These are phyloP conservation scores for Phoebastria nigripes DNA, from an alignment of 2,797 vertebrate species.

Conservation along the genomic window DNA sequence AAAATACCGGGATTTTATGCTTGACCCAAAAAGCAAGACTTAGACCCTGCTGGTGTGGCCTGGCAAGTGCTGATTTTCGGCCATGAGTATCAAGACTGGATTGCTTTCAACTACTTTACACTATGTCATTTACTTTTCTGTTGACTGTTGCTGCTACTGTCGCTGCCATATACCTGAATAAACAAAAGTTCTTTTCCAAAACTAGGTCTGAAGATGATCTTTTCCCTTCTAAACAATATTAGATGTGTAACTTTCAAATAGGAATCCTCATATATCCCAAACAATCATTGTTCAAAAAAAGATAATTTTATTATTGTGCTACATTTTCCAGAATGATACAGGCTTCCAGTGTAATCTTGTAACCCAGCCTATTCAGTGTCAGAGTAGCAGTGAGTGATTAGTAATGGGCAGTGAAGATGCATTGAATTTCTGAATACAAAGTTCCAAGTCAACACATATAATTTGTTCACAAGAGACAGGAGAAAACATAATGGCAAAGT, in stretches of 20 bases:
- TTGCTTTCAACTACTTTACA: neutral
- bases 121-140: neutral
- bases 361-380: neutral
- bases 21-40: neutral
- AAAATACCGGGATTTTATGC: neutral
- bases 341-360: neutral
- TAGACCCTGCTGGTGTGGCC: neutral
- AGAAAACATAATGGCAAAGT: neutral
- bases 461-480: neutral
- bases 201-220: neutral
- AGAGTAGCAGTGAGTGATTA: neutral
- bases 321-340: neutral
- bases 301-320: neutral
- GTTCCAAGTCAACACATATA: neutral
- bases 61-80: neutral
- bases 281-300: neutral
- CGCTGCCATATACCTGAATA: neutral
- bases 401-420: neutral
- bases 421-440: neutral
- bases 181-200: neutral
- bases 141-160: neutral
- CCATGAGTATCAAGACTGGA: neutral
- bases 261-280: neutral
- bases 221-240: neutral
- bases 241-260: neutral